Percentiles rank a stretch among this genome's conserved stretches.
phyloP scores from a whole-genome alignment of 2,113 vertebrate species.

The Cromileptes altivelis region DNA sequence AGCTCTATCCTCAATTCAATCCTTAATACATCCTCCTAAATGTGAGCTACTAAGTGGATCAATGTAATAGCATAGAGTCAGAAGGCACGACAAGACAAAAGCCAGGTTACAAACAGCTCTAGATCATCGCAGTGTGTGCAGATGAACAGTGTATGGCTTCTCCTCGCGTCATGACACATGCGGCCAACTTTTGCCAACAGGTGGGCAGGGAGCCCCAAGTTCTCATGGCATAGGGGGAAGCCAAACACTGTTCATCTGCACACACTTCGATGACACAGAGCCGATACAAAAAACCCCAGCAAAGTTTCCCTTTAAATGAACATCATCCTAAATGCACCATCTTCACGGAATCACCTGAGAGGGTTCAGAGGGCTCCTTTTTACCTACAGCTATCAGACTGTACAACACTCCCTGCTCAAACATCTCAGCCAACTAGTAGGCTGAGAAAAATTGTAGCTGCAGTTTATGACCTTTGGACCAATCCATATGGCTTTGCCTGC shows the following conservation, averaged over 20 bases:
- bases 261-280: too few species aligned
- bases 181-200: too few species aligned
- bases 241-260: too few species aligned
- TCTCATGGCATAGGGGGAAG: too few species aligned
- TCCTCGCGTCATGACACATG: too few species aligned
- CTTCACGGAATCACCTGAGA: neutral
- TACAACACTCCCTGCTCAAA: neutral
- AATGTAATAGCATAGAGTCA: neutral
- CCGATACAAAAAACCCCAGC: too few species aligned
- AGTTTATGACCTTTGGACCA: conserved; percentile 21
- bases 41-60: neutral
- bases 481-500: neutral
- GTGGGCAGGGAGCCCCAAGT: too few species aligned
- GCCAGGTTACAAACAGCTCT: too few species aligned
- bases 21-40: neutral
- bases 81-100: neutral
- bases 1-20: neutral
- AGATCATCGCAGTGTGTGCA: too few species aligned
- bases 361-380: neutral
- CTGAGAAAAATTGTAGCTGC: neutral
- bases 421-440: neutral
- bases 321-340: neutral
- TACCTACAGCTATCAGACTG: conserved; percentile 12
- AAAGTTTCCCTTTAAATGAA: neutral
- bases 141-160: too few species aligned